These are phyloP conservation scores for Megalops cyprinoides DNA, from an alignment of 2,797 vertebrate genomes.

Conservation along the genomic window DNA sequence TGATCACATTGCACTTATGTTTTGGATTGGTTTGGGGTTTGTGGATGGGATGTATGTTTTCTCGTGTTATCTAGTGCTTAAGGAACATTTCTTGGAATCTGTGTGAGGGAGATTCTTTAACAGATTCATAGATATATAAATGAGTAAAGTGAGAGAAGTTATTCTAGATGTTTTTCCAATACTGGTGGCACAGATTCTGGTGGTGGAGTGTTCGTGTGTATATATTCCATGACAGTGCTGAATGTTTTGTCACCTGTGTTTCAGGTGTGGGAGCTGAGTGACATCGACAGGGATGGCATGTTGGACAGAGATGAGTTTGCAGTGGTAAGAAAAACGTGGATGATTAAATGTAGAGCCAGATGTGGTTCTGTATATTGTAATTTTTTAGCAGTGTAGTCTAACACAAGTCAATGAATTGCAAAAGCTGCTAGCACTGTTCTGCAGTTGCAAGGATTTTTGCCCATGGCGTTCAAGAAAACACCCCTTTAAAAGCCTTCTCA, in stretches of 20 bases:
- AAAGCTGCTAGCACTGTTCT: background rate
- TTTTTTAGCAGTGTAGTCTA: background rate
- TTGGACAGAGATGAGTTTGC: slow-evolving; percentile 97
- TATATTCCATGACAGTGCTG: background rate
- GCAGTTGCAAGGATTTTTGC: background rate
- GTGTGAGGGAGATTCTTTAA: no score
- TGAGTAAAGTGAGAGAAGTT: no score
- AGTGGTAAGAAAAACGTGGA: slow-evolving; percentile 81
- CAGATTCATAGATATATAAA: no score
- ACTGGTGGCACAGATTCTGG: no score
- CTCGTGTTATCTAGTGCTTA: no score
- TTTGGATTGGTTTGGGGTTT: no score
- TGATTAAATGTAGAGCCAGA: no score
- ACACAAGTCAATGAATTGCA: background rate
- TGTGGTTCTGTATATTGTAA: background rate
- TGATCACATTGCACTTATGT: no score
- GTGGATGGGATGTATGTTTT: no score
- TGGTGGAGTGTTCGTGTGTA: background rate
- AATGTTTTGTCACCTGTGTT: slow-evolving; percentile 34
- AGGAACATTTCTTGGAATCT: no score
- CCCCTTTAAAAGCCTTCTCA: background rate
- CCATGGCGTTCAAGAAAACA: background rate
- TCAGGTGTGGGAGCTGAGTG: slow-evolving; percentile 97
- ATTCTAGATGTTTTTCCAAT: no score
- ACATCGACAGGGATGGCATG: slow-evolving; percentile 95